Evolutionary conservation across 2,888 invertebrate genomes (phyloP), one percentile per base, ranked within the genome.

Genomic region (Odontomyia ornata): DNA sequence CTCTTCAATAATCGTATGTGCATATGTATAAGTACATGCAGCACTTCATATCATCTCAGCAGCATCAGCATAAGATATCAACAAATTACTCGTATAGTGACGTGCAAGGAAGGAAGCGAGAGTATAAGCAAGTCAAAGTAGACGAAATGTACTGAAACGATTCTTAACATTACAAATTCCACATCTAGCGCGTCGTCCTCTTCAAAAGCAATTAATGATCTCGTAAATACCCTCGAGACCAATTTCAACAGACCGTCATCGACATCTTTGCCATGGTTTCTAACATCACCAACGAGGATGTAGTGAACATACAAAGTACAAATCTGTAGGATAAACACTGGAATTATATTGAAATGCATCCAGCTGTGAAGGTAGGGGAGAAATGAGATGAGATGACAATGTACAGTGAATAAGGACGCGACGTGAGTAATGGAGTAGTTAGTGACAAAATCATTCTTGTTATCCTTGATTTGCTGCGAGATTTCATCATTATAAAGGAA

Each of bases 161-260:
- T 25, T 69, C 25, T 36, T 30, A 11, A 15, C 30, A 47, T 69
- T 69, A 69, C 69, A 69, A 46, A 69, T 69, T 69, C 69, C 18
- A 30, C 69, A 60, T 60, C 65, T 27, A 9, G 36, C 36, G 36
- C 36, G 36, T 57, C 60, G 36, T 57, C 73, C 73, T 73, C 73
- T 73, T 57, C 57, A 57, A 57, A 73, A 57, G 57, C 73, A 73
- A 73, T 73, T 73, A 73, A 73, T 57, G 73, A 60, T 57, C 73
- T 73, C 73, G 36, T 73, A 73, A 73, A 73, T 73, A 73, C 73
- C 73, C 60, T 60, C 57, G 73, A 43, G 73, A 73, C 73, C 73
- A 30, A 73, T 73, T 73, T 73, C 73, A 73, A 60, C 73, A 73
- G 73, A 52, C 73, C 73, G 36, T 73, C 73, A 73, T 60, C 28